phyloP scores from a whole-genome alignment of 1,140 invertebrate genomes.

The Eupeodes corollae region DNA sequence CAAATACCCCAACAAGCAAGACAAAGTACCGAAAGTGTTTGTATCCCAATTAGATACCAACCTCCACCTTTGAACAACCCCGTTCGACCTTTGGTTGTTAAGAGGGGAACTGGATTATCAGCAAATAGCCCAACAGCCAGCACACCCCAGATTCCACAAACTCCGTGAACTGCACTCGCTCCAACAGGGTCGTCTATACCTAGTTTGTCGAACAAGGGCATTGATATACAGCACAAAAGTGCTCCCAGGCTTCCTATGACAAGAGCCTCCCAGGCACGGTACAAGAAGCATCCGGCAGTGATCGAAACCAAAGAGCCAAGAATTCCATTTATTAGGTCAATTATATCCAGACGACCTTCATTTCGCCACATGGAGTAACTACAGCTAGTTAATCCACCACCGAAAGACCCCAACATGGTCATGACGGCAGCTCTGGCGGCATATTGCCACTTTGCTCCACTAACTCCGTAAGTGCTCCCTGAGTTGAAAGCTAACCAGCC shows the following conservation, averaged over 20 bases:
- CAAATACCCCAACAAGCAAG: constrained; percentile 60
- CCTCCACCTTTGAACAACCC: constrained; percentile 80
- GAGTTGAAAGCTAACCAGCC: constrained; percentile 91
- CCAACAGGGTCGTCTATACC: constrained; percentile 85
- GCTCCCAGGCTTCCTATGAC: constrained; percentile 72
- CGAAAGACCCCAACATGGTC: constrained; percentile 80
- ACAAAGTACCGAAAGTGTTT: constrained; percentile 58
- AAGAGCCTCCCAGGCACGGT: constrained; percentile 73
- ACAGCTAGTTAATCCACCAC: constrained; percentile 64
- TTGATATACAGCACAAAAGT: constrained; percentile 53
- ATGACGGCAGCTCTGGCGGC: constrained; percentile 79
- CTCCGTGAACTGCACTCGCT: constrained; percentile 76
- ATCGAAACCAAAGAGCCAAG: constrained; percentile 75
- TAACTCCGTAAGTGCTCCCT: constrained; percentile 71
- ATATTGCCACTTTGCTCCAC: constrained; percentile 56
- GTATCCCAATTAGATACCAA: constrained; percentile 74
- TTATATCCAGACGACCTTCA: constrained; percentile 64
- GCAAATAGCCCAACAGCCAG: constrained; percentile 82
- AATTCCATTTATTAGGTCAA: constrained; percentile 81
- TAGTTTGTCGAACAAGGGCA: constrained; percentile 62
- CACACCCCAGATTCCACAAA: constrained; percentile 63
- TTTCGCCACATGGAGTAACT: constrained; percentile 54
- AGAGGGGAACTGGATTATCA: constrained; percentile 66
- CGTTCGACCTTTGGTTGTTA: constrained; percentile 61
- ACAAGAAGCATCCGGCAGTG: constrained; percentile 87